Conservation (phyloP, 1,140 invertebrate genomes). For the Cryptotermes secundus region DNA sequence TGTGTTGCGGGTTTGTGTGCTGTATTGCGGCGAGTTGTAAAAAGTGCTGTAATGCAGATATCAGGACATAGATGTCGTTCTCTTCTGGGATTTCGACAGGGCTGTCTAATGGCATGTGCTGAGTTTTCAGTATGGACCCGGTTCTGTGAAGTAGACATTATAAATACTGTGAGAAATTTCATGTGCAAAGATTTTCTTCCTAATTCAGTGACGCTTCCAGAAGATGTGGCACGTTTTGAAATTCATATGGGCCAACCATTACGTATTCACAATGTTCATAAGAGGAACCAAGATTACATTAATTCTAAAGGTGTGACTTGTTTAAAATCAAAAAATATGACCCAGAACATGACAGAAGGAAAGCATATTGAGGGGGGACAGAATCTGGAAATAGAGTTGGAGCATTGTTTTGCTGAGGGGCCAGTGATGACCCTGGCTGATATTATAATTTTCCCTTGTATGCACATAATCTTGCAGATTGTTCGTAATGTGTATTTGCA, state of each 20-base stretch:
- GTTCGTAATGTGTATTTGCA: slow-evolving; percentile 44
- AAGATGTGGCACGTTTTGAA: slow-evolving; percentile 74
- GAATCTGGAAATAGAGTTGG: slow-evolving; percentile 44
- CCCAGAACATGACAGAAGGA: not conserved
- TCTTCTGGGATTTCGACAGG: slow-evolving; percentile 70
- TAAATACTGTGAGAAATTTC: slow-evolving; percentile 53
- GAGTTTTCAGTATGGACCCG: slow-evolving; percentile 89
- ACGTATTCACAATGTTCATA: slow-evolving; percentile 83
- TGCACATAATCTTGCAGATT: slow-evolving; percentile 63
- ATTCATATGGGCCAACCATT: slow-evolving; percentile 82
- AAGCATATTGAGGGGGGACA: not conserved
- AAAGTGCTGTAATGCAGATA: slow-evolving; percentile 42
- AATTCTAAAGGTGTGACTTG: slow-evolving; percentile 41
- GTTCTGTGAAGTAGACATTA: slow-evolving; percentile 85
- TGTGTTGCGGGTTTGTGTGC: slow-evolving; percentile 63
- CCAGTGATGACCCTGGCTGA: slow-evolving; percentile 80
- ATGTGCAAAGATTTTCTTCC: slow-evolving; percentile 20
- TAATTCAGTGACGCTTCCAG: slow-evolving; percentile 51
- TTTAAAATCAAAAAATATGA: not conserved
- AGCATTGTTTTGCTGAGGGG: slow-evolving; percentile 81
- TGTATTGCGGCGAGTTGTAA: slow-evolving; percentile 66
- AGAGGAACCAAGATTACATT: slow-evolving; percentile 59
- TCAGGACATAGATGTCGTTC: slow-evolving; percentile 20
- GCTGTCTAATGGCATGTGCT: slow-evolving; percentile 76
- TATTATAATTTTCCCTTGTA: slow-evolving; percentile 73